Evolutionary conservation across 1,140 invertebrate species (phyloP), one percentile per base, ranked within the genome.

Genomic region (Drepana arcuata): DNA sequence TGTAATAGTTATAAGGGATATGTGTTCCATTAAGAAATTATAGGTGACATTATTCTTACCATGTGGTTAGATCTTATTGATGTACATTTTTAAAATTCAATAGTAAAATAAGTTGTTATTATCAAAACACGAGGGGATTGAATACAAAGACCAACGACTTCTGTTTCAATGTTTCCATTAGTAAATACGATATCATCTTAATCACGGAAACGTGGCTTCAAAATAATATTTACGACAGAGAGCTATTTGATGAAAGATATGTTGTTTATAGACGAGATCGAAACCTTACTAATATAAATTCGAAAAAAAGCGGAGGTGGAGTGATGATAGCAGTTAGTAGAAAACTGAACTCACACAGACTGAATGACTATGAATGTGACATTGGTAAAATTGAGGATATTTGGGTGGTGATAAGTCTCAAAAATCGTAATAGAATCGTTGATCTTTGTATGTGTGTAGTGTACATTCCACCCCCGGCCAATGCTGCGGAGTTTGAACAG

Each of bases 301-400:
- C 5, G 24, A 40, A 33, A 16, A 25, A 16, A n/a, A 23, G 31
- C 1, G 37, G 43, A 2, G 43, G 43, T 3, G 37, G 37, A 2
- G 36, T 46, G 2, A 11, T 42, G 15, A 39, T 48, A 21, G 35
- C 46, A 2, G 27, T 48, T 9, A 16, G 16, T 11, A 48, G 43
- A 18, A 26, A 21, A 13, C n/a, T 41, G 15, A 36, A 21, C 5
- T 10, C 33, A 3, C n/a, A 16, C 1, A 6, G 41, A 15, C 10
- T 40, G 9, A 12, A 5, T 7, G 10, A 7, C 7, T 41, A 27
- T 30, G 42, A 51, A 23, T 41, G 21, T n/a, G 16, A n/a, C n/a
- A n/a, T n/a, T n/a, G n/a, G n/a, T n/a, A n/a, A 35, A 28, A 46
- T 30, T 21, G 42, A 51, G 16, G 42, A 51, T 15, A n/a, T 51